Percentiles rank a stretch among this genome's conserved stretches.
Conservation (phyloP, 2,113 vertebrate species). For the Hemichromis elongatus region DNA sequence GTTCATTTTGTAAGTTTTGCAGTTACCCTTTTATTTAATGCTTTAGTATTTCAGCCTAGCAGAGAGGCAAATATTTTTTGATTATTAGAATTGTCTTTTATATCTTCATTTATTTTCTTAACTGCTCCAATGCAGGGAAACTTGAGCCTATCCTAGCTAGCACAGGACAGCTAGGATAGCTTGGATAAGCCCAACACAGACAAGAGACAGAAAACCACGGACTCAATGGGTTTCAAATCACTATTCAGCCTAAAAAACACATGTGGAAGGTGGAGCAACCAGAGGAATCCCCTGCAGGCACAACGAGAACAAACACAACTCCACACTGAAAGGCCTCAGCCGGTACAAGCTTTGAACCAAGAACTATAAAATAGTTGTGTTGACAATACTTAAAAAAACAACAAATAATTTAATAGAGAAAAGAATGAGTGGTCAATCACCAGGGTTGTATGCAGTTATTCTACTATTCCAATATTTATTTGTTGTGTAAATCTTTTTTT, state of each 20-base stretch:
- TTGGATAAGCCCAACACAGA: not conserved
- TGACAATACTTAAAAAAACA: not conserved
- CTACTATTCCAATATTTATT: not conserved
- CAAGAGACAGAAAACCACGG: not conserved
- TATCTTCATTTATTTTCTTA: not conserved
- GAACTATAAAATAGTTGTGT: not conserved
- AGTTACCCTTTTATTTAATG: not conserved
- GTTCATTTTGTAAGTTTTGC: not conserved
- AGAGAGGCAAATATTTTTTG: not conserved
- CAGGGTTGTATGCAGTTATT: not conserved
- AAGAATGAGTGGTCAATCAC: not conserved
- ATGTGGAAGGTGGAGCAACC: not conserved
- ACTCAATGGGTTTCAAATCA: not conserved
- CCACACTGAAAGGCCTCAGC: not conserved
- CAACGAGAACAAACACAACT: not conserved
- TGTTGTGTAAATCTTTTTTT: not conserved
- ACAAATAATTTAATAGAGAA: not conserved
- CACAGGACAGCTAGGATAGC: not conserved
- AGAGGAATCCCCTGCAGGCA: not conserved
- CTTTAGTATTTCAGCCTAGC: not conserved
- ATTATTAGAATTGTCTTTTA: not conserved
- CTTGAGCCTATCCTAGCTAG: not conserved
- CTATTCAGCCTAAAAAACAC: not conserved
- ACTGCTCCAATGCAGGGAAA: not conserved
- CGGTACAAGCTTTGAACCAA: not conserved